A percentile compares a stretch with the other conserved stretches of the same genome.
phyloP scores from a whole-genome alignment of 2,113 vertebrate genomes.

The Bujurquina vittata region DNA sequence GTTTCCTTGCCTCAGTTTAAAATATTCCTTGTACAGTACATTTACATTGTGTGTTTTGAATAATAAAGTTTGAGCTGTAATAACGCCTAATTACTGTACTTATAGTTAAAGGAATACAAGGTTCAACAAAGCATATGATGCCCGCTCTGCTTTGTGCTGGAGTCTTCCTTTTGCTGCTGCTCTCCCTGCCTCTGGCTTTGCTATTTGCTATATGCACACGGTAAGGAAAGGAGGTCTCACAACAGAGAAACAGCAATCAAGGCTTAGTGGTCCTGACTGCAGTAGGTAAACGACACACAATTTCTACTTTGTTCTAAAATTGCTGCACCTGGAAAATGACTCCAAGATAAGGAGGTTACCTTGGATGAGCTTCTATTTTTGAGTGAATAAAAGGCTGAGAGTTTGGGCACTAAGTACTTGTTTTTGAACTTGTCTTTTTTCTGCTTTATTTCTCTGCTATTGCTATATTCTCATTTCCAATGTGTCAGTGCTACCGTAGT shows the following conservation, averaged over 20 bases:
- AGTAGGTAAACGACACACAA: not conserved
- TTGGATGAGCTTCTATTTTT: not conserved
- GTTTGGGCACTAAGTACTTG: not conserved
- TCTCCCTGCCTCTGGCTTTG: slow-evolving; percentile 1
- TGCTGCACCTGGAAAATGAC: not conserved
- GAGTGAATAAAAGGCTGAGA: not conserved
- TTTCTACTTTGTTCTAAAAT: not conserved
- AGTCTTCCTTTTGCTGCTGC: not conserved
- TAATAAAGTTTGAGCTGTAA: not conserved
- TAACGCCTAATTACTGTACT: not conserved
- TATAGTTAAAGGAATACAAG: not conserved
- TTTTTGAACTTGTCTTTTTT: slow-evolving; percentile 12
- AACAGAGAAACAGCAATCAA: not conserved
- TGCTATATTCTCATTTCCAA: not conserved
- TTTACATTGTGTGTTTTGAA: not conserved
- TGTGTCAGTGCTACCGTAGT: not conserved
- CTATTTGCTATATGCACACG: not conserved
- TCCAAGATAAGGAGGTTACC: slow-evolving; percentile 2
- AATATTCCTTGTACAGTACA: not conserved
- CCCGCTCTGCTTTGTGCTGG: not conserved
- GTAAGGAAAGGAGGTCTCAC: not conserved
- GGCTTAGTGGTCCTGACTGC: slow-evolving; percentile 1
- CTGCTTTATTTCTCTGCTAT: not conserved
- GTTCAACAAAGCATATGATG: not conserved
- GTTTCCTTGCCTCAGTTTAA: not conserved